These are phyloP conservation scores for Rhipidura dahli DNA, from an alignment of 2,113 vertebrate species.

Conservation along the genomic window DNA sequence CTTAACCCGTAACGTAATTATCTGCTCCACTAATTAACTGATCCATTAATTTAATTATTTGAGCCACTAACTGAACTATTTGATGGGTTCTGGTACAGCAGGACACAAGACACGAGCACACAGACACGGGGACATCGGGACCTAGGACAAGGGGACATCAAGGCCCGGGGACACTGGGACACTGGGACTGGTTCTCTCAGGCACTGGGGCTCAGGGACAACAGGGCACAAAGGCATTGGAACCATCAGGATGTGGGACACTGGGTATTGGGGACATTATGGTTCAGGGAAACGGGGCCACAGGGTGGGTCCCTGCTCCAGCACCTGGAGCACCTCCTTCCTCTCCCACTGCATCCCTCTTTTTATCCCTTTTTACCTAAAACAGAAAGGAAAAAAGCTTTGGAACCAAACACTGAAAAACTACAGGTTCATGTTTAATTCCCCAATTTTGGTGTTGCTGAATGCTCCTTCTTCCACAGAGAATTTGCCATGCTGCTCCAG, in stretches of 20 bases:
- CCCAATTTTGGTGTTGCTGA: accelerated
- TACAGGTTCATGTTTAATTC: accelerated
- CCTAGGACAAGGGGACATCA: background rate
- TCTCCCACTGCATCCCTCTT: accelerated
- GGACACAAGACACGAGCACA: background rate
- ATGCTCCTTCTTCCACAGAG: accelerated
- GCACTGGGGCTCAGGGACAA: background rate
- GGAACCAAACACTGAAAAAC: background rate
- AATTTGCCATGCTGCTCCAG: background rate
- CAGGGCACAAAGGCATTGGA: background rate
- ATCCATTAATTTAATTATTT: accelerated
- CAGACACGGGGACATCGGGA: too few species aligned
- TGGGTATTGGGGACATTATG: background rate
- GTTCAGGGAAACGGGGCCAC: accelerated
- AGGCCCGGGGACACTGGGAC: background rate
- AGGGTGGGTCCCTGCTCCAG: too few species aligned
- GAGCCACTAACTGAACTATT: accelerated
- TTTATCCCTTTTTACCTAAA: background rate
- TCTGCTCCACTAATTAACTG: background rate
- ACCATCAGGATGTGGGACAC: background rate
- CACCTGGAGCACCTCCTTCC: background rate
- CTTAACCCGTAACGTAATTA: accelerated
- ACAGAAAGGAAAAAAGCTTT: accelerated
- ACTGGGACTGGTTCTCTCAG: background rate
- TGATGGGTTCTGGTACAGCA: background rate